Base-by-base conservation (phyloP, 2,888 invertebrate species). In the Trachelus iudaicus region DNA sequence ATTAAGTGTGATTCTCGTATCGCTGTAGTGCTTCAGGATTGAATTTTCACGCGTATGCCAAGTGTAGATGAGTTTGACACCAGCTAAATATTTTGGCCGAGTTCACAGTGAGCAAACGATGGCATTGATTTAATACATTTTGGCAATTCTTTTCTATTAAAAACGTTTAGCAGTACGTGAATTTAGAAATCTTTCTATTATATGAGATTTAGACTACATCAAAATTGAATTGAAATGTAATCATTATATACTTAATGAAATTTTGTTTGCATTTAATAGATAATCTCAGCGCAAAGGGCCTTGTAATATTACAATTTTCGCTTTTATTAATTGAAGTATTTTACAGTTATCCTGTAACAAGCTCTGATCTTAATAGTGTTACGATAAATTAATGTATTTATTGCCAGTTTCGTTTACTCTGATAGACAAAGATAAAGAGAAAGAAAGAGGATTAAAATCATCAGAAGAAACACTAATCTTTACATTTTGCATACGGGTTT, bases 371-470 rank as follows among this genome's bases (percentile, higher is more conserved):
- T 56, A 56, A 23, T 56, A 56, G 23, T 56, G 56, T 15, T 23
- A 56, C 56, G 23, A 56, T 23, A 37, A 13, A 56, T 23, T 56
- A 23, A 56, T 56, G 23, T 56, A 56, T 56, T 23, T 23, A 56
- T 56, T 56, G 23, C 6, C 56, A 56, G 1, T 1, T 56, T 56
- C 9, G 0, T 9, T 9, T 56, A 56, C 2, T 56, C 9, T 23
- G 56, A 2, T 23, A 23, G 56, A 56, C 23, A 56, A 56, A 23
- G 40, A 11, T 30, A 73, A 35, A n/a, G n/a, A 13, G 40, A 75
- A 35, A 30, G 73, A 37, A 4, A 34, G 30, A 73, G 73, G 4
- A 73, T 23, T 68, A 74, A 77, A 73, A 77, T 75, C 9, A 23
- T 56, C 56, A 56, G 2, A 56, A 23, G 56, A 56, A 56, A 56